Evolutionary conservation across 2,888 invertebrate genomes (phyloP).

Genomic region (Lasioglossum zephyrum): DNA sequence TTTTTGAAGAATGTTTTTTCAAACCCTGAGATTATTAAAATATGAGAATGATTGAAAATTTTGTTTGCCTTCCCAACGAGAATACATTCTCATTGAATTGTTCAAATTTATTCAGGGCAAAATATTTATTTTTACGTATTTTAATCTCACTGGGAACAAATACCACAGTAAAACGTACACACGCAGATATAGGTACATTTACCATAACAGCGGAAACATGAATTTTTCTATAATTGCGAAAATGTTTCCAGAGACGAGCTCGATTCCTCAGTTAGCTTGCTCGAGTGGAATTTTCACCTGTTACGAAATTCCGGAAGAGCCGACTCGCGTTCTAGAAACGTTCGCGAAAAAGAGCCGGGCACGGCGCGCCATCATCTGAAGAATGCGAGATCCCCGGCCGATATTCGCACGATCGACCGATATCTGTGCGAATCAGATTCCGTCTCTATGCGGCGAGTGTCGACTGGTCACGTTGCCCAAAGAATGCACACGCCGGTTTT

Average conservation of each 20-base stretch:
- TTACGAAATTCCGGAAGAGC: background rate
- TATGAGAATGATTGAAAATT: too few relatives aligned
- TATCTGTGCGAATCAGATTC: conserved; percentile 15
- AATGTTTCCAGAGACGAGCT: background rate
- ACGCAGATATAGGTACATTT: too few relatives aligned
- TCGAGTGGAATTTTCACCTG: conserved; percentile 4
- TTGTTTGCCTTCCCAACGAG: too few relatives aligned
- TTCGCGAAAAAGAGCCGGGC: background rate
- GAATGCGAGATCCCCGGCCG: background rate
- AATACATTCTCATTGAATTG: too few relatives aligned
- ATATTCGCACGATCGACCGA: conserved; percentile 1
- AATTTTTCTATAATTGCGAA: too few relatives aligned
- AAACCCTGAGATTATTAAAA: too few relatives aligned
- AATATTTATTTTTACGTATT: too few relatives aligned
- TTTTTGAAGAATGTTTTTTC: too few relatives aligned
- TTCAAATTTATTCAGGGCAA: too few relatives aligned
- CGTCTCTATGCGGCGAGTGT: background rate
- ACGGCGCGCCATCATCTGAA: background rate
- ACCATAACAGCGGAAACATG: too few relatives aligned
- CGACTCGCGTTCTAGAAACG: conserved; percentile 5
- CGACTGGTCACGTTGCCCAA: conserved; percentile 9
- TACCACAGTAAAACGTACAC: too few relatives aligned
- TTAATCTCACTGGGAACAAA: too few relatives aligned
- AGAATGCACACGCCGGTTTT: conserved; percentile 56
- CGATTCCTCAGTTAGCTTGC: background rate